phyloP scores from a whole-genome alignment of 2,113 vertebrate genomes.

The Opisthocomus hoazin region DNA sequence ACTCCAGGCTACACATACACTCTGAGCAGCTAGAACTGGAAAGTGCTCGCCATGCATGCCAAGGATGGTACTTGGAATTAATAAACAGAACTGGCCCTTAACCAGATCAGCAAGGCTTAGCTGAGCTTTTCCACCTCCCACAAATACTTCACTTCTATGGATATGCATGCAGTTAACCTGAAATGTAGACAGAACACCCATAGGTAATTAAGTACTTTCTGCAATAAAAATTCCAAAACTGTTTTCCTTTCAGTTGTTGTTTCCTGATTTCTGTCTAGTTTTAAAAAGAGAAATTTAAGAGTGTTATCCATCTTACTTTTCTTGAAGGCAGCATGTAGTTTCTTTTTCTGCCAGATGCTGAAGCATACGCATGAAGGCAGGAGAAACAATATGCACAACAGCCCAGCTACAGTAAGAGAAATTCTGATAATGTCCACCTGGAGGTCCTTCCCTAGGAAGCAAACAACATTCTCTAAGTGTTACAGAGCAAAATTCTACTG shows the following conservation, averaged over 20 bases:
- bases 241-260: neutral
- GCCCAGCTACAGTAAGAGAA: neutral
- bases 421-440: neutral
- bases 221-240: neutral
- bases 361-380: neutral
- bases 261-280: neutral
- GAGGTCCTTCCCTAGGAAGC: neutral
- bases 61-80: neutral
- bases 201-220: neutral
- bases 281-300: neutral
- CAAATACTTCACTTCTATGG: neutral
- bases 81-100: neutral
- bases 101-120: neutral
- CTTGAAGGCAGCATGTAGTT: conserved; percentile 46
- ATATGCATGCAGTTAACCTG: neutral
- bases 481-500: neutral
- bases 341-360: conserved; percentile 29
- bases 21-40: neutral
- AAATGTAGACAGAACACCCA: neutral
- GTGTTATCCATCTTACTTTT: conserved; percentile 63
- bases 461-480: neutral
- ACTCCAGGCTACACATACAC: neutral
- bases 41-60: rapidly evolving
- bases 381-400: neutral
- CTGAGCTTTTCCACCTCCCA: neutral